Conservation (phyloP, 2,113 vertebrate species). For the Siniperca chuatsi region DNA sequence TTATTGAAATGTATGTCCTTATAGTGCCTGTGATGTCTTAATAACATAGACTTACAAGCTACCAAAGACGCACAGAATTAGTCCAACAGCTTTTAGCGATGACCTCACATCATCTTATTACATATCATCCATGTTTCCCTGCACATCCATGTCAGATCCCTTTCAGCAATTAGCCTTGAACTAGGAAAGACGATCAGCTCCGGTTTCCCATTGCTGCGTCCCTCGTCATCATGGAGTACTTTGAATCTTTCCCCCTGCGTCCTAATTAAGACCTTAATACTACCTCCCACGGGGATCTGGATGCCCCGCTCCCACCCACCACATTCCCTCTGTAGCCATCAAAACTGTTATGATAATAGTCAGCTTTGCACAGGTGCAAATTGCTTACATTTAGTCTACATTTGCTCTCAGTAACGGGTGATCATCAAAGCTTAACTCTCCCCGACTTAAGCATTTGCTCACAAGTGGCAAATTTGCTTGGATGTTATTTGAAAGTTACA, state of each 20-base stretch:
- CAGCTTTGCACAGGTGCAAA: constrained; percentile 84
- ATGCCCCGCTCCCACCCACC: constrained; percentile 71
- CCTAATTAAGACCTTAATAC: constrained; percentile 89
- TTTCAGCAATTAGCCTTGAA: constrained; percentile 87
- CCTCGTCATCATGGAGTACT: constrained; percentile 83
- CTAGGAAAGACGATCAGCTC: constrained; percentile 86
- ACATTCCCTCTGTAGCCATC: constrained; percentile 74
- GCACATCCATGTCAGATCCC: constrained; percentile 79
- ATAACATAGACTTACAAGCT: constrained; percentile 38
- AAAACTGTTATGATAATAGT: constrained; percentile 82
- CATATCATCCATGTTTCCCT: constrained; percentile 68
- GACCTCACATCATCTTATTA: constrained; percentile 76
- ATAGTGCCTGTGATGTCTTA: constrained; percentile 27
- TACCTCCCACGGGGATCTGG: constrained; percentile 79
- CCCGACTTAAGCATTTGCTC: constrained; percentile 42
- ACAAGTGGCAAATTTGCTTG: constrained; percentile 43
- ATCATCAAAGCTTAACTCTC: constrained; percentile 63
- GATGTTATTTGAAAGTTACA: constrained; percentile 30
- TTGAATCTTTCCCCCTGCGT: constrained; percentile 83
- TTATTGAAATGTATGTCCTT: constrained; percentile 9
- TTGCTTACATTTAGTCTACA: constrained; percentile 70
- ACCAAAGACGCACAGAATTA: constrained; percentile 63
- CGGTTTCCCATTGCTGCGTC: constrained; percentile 81
- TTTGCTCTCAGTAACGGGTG: constrained; percentile 62
- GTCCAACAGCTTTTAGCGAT: constrained; percentile 74